Evolutionary conservation across 2,113 vertebrate genomes (phyloP).

Genomic region (Xyrauchen texanus): DNA sequence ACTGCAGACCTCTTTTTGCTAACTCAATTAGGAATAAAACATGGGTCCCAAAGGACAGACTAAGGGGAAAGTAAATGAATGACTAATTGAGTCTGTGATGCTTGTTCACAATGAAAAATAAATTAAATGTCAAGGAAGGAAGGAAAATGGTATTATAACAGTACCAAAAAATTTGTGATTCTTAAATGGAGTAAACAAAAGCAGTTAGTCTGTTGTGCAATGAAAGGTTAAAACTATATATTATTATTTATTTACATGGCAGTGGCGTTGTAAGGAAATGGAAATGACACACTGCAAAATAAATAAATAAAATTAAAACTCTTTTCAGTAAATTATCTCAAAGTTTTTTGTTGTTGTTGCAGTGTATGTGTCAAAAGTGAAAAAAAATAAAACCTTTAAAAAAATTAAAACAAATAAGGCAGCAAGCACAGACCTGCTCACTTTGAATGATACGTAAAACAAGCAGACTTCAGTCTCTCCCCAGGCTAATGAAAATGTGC

Average conservation of each 20-base stretch:
- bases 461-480: constrained; percentile 1
- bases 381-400: too few relatives aligned
- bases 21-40: constrained; percentile 35
- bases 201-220: not conserved
- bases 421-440: not conserved
- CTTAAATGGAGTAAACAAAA: not conserved
- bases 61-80: constrained; percentile 36
- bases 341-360: too few relatives aligned
- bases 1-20: constrained; percentile 1
- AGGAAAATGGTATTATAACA: constrained; percentile 28
- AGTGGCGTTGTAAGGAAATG: not conserved
- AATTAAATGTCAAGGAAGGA: constrained; percentile 44
- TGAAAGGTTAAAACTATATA: constrained; percentile 12
- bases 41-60: constrained; percentile 32
- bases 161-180: not conserved
- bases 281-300: too few relatives aligned
- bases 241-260: constrained; percentile 18
- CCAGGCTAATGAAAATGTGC: constrained; percentile 47
- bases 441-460: constrained; percentile 23
- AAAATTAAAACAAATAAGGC: not conserved
- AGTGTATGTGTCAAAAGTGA: too few relatives aligned
- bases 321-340: too few relatives aligned
- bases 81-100: constrained; percentile 34
- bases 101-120: constrained; percentile 43
- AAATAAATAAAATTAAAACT: too few relatives aligned